A percentile compares a stretch with the other conserved stretches of the same genome.
These are phyloP conservation scores for Mesorhabditis spiculigera DNA, from an alignment of 2,888 invertebrate species.

Conservation along the genomic window DNA sequence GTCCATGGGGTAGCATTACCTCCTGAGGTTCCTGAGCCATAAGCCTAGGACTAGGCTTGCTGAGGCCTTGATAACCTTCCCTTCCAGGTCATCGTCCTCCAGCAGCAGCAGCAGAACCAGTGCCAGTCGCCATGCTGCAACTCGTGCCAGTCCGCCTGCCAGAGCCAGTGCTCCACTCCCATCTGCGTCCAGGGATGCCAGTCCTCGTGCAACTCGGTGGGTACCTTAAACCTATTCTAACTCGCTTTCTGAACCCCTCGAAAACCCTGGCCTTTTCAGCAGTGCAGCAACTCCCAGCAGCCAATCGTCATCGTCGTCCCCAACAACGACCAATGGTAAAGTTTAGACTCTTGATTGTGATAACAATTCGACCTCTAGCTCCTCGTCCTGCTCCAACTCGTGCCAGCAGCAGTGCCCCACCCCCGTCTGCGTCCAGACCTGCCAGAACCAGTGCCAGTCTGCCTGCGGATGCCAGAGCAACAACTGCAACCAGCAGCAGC, in stretches of 20 bases:
- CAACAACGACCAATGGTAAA: background rate
- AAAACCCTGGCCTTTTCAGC: constrained; percentile 33
- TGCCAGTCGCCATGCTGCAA: constrained; percentile 34
- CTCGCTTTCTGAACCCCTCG: too few relatives aligned
- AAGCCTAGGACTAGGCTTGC: too few relatives aligned
- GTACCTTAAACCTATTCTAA: too few relatives aligned
- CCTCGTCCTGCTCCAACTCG: constrained; percentile 38
- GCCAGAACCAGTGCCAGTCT: constrained; percentile 37
- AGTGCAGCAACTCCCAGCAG: constrained; percentile 23
- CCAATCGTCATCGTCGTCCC: constrained; percentile 35
- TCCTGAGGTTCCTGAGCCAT: too few relatives aligned
- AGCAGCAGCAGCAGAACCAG: constrained; percentile 27
- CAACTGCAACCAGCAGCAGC: too few relatives aligned
- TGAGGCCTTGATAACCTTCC: too few relatives aligned
- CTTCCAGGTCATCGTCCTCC: constrained; percentile 22
- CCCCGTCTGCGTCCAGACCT: constrained; percentile 28
- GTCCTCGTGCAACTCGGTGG: constrained; percentile 28
- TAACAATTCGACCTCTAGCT: too few relatives aligned
- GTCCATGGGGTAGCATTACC: too few relatives aligned
- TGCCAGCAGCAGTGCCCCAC: constrained; percentile 35
- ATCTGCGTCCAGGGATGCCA: constrained; percentile 35
- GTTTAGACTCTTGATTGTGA: too few relatives aligned
- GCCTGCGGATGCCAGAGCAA: constrained; percentile 29
- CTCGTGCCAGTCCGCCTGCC: constrained; percentile 34
- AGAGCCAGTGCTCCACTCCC: constrained; percentile 37